Base-by-base conservation (phyloP, 2,888 invertebrate species). In the Drosophila nr. medialis region DNA sequence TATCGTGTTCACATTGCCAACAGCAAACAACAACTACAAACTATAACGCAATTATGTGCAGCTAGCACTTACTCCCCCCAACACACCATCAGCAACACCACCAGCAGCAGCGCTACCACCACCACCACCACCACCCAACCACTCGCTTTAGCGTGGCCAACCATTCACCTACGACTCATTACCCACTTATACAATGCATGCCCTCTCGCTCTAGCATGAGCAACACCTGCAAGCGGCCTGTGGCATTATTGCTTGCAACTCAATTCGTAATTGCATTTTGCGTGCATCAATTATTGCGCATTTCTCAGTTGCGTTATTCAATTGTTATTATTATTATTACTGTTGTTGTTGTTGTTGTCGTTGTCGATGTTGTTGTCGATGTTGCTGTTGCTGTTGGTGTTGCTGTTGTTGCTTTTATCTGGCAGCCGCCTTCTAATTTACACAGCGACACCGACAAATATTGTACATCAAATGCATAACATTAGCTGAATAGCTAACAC, bases 211-310 rank as follows among this genome's bases (percentile, higher is more conserved):
- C 24, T 45, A 8, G 24, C 24, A 8, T 4, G 29, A 21, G 51
- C 45, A 30, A 34, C 38, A 15, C 36, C 50, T 49, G 49, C 24
- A 18, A 40, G n/a, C 50, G 50, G 49, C 48, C 32, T 18, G 62
- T 24, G 45, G 45, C 45, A 45, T 24, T 45, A 45, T 45, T 24
- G 65, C 78, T 78, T 58, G 63, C 76, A 55, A 72, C 72, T 67
- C 51, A 72, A 72, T 53, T 64, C 45, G 68, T 79, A 73, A 84
- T 89, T 84, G 77, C 78, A 80, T 81, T 88, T 86, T 86, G 86
- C 87, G 87, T 88, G 88, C 82, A 82, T 88, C 86, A 87, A 88
- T 88, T 88, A 86, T 81, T 87, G 87, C 86, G 77, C 85, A 87
- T 87, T 86, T 86, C 75, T 80, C 78, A 81, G 85, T 81, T 83